These are phyloP conservation scores for Seriola rivoliana DNA, from an alignment of 2,113 vertebrate genomes.

Conservation along the genomic window DNA sequence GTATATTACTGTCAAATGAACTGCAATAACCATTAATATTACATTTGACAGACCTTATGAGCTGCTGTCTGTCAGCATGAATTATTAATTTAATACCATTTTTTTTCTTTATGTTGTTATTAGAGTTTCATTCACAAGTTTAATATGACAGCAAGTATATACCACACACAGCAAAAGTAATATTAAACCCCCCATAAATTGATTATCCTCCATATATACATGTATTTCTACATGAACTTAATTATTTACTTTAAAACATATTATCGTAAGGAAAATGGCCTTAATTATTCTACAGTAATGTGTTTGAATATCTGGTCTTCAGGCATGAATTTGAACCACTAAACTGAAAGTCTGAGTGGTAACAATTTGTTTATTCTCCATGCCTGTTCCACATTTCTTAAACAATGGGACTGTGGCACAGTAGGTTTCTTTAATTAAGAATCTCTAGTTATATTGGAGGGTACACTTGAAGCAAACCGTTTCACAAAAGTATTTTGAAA, in stretches of 20 bases:
- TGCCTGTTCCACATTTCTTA: neutral
- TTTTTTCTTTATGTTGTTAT: neutral
- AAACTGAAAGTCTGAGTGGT: neutral
- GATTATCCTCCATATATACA: neutral
- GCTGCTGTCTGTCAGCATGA: conserved; percentile 16
- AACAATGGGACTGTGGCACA: neutral
- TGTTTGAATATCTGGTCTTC: neutral
- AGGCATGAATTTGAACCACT: neutral
- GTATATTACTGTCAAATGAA: neutral
- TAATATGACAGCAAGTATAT: neutral
- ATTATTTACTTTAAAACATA: neutral
- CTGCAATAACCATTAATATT: neutral
- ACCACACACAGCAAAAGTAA: neutral
- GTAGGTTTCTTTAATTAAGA: neutral
- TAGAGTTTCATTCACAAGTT: neutral
- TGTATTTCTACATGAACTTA: neutral
- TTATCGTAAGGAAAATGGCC: neutral
- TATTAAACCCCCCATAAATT: neutral
- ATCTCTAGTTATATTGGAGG: too few species aligned
- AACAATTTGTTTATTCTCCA: neutral
- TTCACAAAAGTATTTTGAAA: neutral
- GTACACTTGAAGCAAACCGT: neutral
- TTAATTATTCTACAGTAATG: neutral
- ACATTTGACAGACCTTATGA: neutral
- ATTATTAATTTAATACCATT: neutral